Evolutionary conservation across 2,888 invertebrate species (phyloP).

Genomic region (Plagodis pulveraria): DNA sequence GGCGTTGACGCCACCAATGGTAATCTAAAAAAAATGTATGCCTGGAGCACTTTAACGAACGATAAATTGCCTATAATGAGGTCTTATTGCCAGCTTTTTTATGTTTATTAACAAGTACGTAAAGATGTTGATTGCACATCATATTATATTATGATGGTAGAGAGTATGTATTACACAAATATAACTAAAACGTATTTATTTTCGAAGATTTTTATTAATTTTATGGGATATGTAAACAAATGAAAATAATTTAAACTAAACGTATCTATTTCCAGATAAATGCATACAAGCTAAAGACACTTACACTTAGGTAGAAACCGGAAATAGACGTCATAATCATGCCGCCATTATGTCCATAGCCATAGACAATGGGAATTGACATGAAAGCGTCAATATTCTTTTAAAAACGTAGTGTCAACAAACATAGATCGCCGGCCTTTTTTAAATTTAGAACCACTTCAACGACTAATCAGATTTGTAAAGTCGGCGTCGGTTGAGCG

Average conservation of each 20-base stretch:
- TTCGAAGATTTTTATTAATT: neutral
- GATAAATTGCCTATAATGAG: constrained; percentile 70
- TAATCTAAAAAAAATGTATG: constrained; percentile 54
- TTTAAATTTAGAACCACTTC: constrained; percentile 83
- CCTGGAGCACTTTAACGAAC: constrained; percentile 55
- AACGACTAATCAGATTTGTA: constrained; percentile 79
- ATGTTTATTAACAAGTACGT: constrained; percentile 14
- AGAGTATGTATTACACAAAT: no score
- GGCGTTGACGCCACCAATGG: constrained; percentile 61
- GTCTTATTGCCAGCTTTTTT: constrained; percentile 40
- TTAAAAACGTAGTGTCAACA: constrained; percentile 67
- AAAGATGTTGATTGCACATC: constrained; percentile 5
- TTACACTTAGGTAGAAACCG: constrained; percentile 16
- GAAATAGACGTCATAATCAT: constrained; percentile 68
- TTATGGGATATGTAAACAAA: no score
- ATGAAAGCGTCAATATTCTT: constrained; percentile 64
- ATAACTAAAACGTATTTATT: no score
- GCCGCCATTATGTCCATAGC: constrained; percentile 68
- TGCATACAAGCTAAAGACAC: no score
- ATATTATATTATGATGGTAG: neutral
- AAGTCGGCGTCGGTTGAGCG: constrained; percentile 64
- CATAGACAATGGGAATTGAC: constrained; percentile 68
- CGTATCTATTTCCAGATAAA: no score
- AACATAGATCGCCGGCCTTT: constrained; percentile 54
- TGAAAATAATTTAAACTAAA: no score